phyloP scores from a whole-genome alignment of 1,140 invertebrate species.

The Drosophila chauvacae region DNA sequence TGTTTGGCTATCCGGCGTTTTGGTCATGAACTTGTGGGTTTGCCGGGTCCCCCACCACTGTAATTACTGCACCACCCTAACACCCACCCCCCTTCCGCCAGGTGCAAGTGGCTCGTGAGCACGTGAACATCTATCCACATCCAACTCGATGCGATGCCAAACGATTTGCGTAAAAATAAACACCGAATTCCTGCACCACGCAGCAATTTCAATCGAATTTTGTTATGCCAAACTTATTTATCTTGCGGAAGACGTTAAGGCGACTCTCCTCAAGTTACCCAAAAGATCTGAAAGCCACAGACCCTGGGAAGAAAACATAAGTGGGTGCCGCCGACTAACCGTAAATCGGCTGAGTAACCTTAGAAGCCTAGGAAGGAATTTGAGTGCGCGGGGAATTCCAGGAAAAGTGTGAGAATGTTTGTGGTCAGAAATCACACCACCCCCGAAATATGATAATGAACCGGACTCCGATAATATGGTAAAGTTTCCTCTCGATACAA shows the following conservation, averaged over 20 bases:
- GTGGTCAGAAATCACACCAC: slow-evolving; percentile 15
- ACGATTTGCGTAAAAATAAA: slow-evolving; percentile 28
- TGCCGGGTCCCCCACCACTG: slow-evolving; percentile 11
- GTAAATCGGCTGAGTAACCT: slow-evolving; percentile 53
- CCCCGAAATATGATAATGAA: slow-evolving; percentile 21
- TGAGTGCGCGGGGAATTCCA: slow-evolving; percentile 25
- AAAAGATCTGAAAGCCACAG: slow-evolving; percentile 22
- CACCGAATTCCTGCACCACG: slow-evolving; percentile 29
- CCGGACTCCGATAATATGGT: background rate
- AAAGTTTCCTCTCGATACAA: background rate
- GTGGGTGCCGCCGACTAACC: slow-evolving; percentile 47
- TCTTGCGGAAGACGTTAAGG: slow-evolving; percentile 18
- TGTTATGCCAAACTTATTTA: slow-evolving; percentile 38
- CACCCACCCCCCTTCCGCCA: slow-evolving; percentile 14
- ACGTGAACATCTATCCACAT: slow-evolving; percentile 27
- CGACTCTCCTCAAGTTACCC: slow-evolving; percentile 36
- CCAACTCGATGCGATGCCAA: background rate
- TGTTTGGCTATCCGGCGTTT: slow-evolving; percentile 60
- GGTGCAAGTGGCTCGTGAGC: slow-evolving; percentile 36
- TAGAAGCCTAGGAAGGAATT: slow-evolving; percentile 34
- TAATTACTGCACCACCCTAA: slow-evolving; percentile 17
- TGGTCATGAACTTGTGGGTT: slow-evolving; percentile 79
- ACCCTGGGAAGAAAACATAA: slow-evolving; percentile 45
- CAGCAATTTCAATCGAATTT: slow-evolving; percentile 17
- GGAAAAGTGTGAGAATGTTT: slow-evolving; percentile 28